Evolutionary conservation across 2,797 vertebrate species (phyloP), one percentile per base, ranked within the genome.

Genomic region (Oryzias dopingdopingensis): DNA sequence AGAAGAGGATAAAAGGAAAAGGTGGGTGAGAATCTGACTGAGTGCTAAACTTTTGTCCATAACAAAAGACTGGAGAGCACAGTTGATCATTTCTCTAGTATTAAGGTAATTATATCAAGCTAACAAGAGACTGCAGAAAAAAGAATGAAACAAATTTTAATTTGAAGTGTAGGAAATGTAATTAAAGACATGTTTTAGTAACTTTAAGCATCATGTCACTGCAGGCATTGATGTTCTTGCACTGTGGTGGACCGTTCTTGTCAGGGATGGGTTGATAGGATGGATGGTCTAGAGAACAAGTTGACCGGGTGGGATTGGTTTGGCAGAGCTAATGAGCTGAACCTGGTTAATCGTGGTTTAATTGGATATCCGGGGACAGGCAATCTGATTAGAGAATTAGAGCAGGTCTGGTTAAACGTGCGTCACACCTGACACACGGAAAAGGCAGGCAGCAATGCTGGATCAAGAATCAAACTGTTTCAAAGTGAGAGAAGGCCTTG

Each of bases 321-420:
- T 87, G 81, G 81, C 53, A 56, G 79, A 77, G 79, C 87, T 91
- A 91, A 92, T 86, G 85, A 87, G 86, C 71, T 92, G 89, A 93
- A 86, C 89, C 73, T 41, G 17, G 70, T 76, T 91, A 91, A 92
- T 91, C 86, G 52, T 88, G 81, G 61, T 74, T 81, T 89, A 87
- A 88, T 84, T 80, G 87, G 91, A 93, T 92, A 82, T 92, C 88
- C 88, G 80, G 83, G 81, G 70, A 87, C 56, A 50, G 20, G 47
- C 75, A 87, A 93, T 92, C 91, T 86, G 65, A 53, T 93, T 92
- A 92, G 81, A 74, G 91, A 83, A 87, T 92, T 91, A 91, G 83
- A 86, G 72, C 75, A 65, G 78, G 81, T 82, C 78, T 76, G 83
- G 73, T 57, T 50, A 56, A 84, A 83, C 32, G 46, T 91, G 86